These are phyloP conservation scores for Eulacestoma nigropectus DNA, from an alignment of 2,113 vertebrate genomes.

Conservation along the genomic window DNA sequence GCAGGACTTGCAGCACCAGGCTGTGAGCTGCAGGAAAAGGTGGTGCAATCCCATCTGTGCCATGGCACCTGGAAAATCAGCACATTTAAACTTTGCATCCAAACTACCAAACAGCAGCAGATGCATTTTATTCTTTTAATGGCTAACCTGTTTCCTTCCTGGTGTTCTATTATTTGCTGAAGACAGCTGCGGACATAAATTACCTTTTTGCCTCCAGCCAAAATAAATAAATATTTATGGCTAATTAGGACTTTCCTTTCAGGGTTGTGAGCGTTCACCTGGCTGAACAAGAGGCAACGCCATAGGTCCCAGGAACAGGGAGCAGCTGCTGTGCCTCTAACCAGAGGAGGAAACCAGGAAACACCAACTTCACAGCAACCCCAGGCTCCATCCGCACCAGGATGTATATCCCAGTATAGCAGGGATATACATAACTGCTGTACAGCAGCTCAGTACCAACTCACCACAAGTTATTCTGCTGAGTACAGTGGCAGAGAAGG, in stretches of 20 bases:
- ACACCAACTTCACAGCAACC: background rate
- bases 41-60: background rate
- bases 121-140: background rate
- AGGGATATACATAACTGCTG: background rate
- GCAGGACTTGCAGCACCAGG: background rate
- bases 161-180: background rate
- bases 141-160: background rate
- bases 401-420: background rate
- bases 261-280: rapidly evolving
- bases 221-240: background rate
- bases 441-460: background rate
- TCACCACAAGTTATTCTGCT: background rate
- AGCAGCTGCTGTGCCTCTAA: background rate
- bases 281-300: rapidly evolving
- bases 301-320: rapidly evolving
- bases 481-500: background rate
- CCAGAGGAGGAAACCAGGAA: background rate
- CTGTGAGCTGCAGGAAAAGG: background rate
- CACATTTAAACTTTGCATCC: background rate
- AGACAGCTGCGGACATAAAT: background rate
- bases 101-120: background rate
- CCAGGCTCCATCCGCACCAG: background rate
- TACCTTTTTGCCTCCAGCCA: background rate
- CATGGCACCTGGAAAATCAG: background rate
- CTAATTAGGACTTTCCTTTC: background rate